These are phyloP conservation scores for Antedon bifida DNA, from an alignment of 35 echinoderm and acorn worm species.

Conservation along the genomic window DNA sequence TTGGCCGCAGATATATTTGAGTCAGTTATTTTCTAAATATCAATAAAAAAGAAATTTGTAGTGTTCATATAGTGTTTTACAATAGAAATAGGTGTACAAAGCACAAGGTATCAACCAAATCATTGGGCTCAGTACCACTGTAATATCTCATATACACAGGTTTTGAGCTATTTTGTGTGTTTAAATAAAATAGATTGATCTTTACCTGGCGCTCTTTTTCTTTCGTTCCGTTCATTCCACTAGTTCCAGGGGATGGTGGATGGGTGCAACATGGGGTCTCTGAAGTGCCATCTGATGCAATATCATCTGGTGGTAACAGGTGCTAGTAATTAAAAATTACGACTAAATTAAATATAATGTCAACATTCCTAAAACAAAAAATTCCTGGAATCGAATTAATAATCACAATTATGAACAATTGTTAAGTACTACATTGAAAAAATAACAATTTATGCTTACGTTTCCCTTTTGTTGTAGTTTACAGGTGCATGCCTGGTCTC, in stretches of 20 bases:
- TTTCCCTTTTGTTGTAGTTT: slow-evolving; percentile 25
- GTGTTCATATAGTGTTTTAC: too few relatives aligned
- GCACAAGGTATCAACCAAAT: too few relatives aligned
- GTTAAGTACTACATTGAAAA: too few relatives aligned
- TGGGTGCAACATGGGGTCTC: slow-evolving; percentile 24
- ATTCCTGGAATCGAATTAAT: too few relatives aligned
- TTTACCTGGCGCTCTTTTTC: not conserved
- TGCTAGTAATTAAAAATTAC: not conserved
- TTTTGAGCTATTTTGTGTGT: too few relatives aligned
- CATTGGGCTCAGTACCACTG: too few relatives aligned
- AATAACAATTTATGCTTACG: not conserved
- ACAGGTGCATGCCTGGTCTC: slow-evolving; percentile 30
- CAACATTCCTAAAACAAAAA: too few relatives aligned
- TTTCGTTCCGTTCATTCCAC: not conserved
- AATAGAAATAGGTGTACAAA: too few relatives aligned
- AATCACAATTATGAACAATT: too few relatives aligned
- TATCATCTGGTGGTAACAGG: slow-evolving; percentile 1
- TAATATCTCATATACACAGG: too few relatives aligned
- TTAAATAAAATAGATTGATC: too few relatives aligned
- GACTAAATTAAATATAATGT: too few relatives aligned
- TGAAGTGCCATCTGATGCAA: slow-evolving; percentile 7
- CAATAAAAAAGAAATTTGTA: not conserved
- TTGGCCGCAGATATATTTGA: slow-evolving; percentile 60
- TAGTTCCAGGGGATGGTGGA: not conserved
- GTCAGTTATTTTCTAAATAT: slow-evolving; percentile 45